Conservation (phyloP, 2,888 invertebrate genomes). For the Hydraecia micacea region DNA sequence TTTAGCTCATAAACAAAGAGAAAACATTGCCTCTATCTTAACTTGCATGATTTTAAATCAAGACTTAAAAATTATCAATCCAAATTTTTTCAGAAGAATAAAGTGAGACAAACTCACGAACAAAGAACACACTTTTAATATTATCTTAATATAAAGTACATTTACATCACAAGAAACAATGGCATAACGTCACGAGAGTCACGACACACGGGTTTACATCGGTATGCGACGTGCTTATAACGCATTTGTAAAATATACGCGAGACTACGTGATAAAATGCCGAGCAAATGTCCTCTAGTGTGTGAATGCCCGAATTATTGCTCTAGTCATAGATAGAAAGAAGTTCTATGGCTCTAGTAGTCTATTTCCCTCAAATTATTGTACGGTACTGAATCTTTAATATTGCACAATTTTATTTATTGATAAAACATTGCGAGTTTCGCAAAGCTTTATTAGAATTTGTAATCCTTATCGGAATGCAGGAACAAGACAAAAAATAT, state of each 20-base stretch:
- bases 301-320: conserved; percentile 38
- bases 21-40: not conserved
- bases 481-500: conserved; percentile 2
- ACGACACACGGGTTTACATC: conserved; percentile 36
- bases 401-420: conserved; percentile 5
- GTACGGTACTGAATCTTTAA: not conserved
- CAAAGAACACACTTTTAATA: conserved; percentile 12
- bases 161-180: conserved; percentile 27
- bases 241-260: conserved; percentile 33
- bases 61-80: not conserved
- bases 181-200: conserved; percentile 25
- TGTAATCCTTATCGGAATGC: not conserved
- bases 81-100: not conserved
- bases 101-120: not conserved
- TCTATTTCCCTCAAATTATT: not conserved
- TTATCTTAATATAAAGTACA: conserved; percentile 25
- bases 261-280: conserved; percentile 32
- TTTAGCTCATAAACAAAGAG: not conserved
- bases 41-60: not conserved
- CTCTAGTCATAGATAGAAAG: not conserved
- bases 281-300: conserved; percentile 22
- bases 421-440: not conserved
- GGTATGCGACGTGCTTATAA: conserved; percentile 37
- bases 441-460: conserved; percentile 13
- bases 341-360: not conserved